Evolutionary conservation across 2,888 invertebrate genomes (phyloP), one percentile per base, ranked within the genome.

Genomic region (Byasa hedistus): DNA sequence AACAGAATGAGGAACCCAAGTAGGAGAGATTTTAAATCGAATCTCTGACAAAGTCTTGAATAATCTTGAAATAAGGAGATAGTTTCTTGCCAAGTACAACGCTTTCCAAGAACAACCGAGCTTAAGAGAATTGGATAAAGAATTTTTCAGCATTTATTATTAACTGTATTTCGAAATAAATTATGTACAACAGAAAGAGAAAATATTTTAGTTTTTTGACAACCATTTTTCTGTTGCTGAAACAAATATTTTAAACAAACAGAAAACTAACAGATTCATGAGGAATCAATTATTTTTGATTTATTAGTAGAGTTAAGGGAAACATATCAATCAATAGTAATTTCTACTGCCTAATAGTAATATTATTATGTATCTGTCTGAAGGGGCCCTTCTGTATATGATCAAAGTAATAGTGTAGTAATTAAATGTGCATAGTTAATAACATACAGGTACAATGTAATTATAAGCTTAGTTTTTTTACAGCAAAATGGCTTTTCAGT

Each of bases 31-130:
- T 62, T 52, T 58, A 62, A 66, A 66, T 66, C 62, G 66, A 62
- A 66, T 62, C 54, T 66, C 54, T 55, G 66, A 66, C 66, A 66
- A 66, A 66, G 66, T 62, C 39, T 56, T 62, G 66, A 66, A 66
- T 66, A 62, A 62, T 62, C 62, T 66, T 62, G 39, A 66, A 66
- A 62, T 58, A 58, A 66, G 55, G 66, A 58, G 58, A 61, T 61
- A 66, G 66, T 66, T 66, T 61, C 54, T 62, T 66, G 66, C 62
- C 61, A 66, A 66, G 61, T 61, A 62, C 58, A 57, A 21, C 61
- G 58, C 62, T 62, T 32, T 58, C 36, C 61, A 58, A 52, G 66
- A 66, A 62, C 61, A 39, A 52, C 36, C 66, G 54, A 66, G 66
- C 61, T 66, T 55, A 62, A 66, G 44, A 58, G 32, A 66, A 66